Conservation (phyloP, 2,113 vertebrate genomes). For the Accipiter virgatus region DNA sequence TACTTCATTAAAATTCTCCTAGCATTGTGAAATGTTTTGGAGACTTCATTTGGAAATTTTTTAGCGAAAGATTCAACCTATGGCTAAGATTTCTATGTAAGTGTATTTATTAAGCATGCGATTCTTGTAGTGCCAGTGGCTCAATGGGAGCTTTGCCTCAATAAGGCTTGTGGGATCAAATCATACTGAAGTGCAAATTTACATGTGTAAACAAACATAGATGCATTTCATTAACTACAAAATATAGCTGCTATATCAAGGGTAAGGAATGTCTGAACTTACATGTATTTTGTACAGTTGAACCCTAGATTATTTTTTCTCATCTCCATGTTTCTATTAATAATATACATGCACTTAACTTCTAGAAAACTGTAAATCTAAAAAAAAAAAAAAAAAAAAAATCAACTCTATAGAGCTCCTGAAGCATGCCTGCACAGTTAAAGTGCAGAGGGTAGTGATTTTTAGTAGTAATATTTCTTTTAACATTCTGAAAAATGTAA, state of each 20-base stretch:
- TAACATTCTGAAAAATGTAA: not conserved
- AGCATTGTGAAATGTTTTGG: not conserved
- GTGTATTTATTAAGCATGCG: not conserved
- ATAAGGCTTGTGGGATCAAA: not conserved
- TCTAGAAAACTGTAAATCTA: not conserved
- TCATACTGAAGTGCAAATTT: not conserved
- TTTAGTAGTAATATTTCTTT: not conserved
- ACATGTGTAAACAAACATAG: not conserved
- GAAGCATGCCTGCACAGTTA: not conserved
- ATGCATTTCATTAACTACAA: not conserved
- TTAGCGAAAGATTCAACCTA: not conserved
- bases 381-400: not conserved
- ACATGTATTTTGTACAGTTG: not conserved
- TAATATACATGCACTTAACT: not conserved
- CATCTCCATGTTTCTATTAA: not conserved
- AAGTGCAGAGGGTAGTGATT: not conserved
- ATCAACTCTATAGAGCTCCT: not conserved
- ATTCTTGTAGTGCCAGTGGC: not conserved
- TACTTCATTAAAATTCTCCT: not conserved
- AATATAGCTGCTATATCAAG: not conserved
- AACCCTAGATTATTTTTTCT: not conserved
- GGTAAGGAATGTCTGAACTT: not conserved
- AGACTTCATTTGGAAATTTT: not conserved
- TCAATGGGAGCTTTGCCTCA: not conserved
- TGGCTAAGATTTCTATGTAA: not conserved